Conservation (phyloP, 2,888 invertebrate genomes). For the Eutolmus rufibarbis region DNA sequence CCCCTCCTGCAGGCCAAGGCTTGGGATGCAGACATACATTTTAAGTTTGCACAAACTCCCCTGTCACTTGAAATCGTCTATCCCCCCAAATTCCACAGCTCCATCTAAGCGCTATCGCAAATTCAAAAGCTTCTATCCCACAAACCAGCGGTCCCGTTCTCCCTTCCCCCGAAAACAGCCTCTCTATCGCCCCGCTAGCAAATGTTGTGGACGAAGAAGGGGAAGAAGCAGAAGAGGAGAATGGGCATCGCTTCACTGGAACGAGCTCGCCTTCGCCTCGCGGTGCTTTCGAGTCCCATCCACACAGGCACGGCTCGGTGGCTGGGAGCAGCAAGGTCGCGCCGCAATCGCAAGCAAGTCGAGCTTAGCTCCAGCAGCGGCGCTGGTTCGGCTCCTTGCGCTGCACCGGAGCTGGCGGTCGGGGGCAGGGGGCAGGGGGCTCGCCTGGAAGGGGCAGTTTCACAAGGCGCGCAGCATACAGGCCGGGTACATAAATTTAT, state of each 20-base stretch:
- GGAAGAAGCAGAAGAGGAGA: not conserved
- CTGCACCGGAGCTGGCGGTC: not conserved
- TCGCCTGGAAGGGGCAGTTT: not conserved
- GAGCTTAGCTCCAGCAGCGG: not conserved
- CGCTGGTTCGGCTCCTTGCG: not conserved
- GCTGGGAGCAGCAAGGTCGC: not conserved
- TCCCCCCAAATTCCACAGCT: not conserved
- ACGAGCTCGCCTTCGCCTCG: not conserved
- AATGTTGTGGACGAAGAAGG: not conserved
- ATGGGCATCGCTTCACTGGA: not conserved
- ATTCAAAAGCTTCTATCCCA: not conserved
- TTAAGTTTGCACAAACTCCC: not conserved
- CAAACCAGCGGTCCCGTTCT: not conserved
- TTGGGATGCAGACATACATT: not conserved
- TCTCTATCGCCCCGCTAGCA: not conserved
- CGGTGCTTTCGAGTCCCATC: not conserved
- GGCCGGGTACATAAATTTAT: not conserved
- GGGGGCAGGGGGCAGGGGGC: not conserved
- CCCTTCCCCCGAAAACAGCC: not conserved
- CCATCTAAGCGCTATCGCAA: not conserved
- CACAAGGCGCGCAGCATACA: not conserved
- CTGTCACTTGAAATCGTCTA: not conserved
- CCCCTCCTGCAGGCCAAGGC: not conserved
- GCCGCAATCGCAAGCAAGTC: not conserved
- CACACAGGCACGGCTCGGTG: not conserved